Percentiles rank a stretch among this genome's conserved stretches.
These are phyloP conservation scores for Leptinotarsa tumamoca DNA, from an alignment of 2,888 invertebrate species.

Conservation along the genomic window DNA sequence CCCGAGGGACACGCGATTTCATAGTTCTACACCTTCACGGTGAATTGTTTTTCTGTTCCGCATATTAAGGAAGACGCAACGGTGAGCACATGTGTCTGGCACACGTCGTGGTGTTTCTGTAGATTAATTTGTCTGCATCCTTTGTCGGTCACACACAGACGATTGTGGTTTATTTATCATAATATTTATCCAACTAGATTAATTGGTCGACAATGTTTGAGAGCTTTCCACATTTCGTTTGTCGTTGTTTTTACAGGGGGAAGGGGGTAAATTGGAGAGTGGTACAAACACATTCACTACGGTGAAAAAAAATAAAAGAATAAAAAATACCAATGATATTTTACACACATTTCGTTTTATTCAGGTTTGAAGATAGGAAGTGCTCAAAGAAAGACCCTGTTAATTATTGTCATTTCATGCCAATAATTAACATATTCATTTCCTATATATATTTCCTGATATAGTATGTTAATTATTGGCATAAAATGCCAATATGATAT, in stretches of 20 bases:
- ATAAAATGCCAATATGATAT: no score
- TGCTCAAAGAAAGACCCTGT: no score
- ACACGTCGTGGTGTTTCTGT: conserved; percentile 16
- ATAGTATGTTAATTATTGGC: no score
- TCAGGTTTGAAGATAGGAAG: no score
- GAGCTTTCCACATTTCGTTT: background rate
- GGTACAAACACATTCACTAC: no score
- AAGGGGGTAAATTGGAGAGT: no score
- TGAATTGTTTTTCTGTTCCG: conserved; percentile 27
- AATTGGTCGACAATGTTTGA: background rate
- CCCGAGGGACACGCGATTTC: conserved; percentile 38
- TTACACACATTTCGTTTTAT: no score
- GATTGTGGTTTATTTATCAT: conserved; percentile 5
- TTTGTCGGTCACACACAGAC: conserved; percentile 9
- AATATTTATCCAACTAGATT: background rate
- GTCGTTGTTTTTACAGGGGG: background rate
- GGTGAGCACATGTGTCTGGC: conserved; percentile 13
- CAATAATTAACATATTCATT: no score
- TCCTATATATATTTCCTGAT: no score
- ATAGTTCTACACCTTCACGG: conserved; percentile 33
- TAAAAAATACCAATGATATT: no score
- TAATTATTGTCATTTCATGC: no score
- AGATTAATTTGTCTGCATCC: conserved; percentile 21
- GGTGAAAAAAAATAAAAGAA: no score
- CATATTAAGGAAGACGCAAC: conserved; percentile 9